These are phyloP conservation scores for Cyprinodon brontotheroides DNA, from an alignment of 2,113 vertebrate genomes.

Conservation along the genomic window DNA sequence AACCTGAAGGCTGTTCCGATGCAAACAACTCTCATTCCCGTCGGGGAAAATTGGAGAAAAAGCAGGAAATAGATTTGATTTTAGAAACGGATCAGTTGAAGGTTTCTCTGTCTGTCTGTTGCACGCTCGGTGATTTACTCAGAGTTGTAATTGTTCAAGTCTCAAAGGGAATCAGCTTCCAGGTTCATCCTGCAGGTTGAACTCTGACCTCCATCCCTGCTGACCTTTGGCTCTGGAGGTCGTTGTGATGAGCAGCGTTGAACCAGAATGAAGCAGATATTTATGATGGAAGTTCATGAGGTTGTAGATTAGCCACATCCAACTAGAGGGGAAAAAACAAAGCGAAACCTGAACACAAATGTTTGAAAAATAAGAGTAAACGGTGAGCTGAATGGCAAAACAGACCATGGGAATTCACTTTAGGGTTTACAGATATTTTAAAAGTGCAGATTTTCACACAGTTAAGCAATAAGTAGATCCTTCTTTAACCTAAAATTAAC, in stretches of 20 bases:
- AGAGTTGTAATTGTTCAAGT: conserved; percentile 12
- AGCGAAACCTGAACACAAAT: not conserved
- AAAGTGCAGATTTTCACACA: not conserved
- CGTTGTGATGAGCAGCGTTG: not conserved
- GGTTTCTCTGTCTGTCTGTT: not conserved
- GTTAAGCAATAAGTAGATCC: too few relatives aligned
- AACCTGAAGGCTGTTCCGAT: not conserved
- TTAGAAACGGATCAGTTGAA: not conserved
- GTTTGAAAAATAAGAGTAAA: not conserved
- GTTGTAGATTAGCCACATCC: conserved; percentile 20
- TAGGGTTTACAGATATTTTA: not conserved
- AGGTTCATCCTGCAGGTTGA: conserved; percentile 9
- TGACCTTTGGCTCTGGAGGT: conserved; percentile 1
- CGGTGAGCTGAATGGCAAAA: not conserved
- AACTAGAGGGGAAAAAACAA: not conserved
- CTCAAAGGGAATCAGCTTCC: conserved; percentile 10
- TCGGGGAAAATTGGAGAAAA: too few relatives aligned
- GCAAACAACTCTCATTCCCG: not conserved
- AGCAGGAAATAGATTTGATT: not conserved
- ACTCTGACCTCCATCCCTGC: conserved; percentile 1
- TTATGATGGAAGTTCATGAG: conserved; percentile 8
- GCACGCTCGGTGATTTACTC: not conserved
- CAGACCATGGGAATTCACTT: not conserved
- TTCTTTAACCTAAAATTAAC: too few relatives aligned
- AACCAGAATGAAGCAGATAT: conserved; percentile 4